Evolutionary conservation across 1,140 invertebrate genomes (phyloP).

Genomic region (Polypedilum pembai): DNA sequence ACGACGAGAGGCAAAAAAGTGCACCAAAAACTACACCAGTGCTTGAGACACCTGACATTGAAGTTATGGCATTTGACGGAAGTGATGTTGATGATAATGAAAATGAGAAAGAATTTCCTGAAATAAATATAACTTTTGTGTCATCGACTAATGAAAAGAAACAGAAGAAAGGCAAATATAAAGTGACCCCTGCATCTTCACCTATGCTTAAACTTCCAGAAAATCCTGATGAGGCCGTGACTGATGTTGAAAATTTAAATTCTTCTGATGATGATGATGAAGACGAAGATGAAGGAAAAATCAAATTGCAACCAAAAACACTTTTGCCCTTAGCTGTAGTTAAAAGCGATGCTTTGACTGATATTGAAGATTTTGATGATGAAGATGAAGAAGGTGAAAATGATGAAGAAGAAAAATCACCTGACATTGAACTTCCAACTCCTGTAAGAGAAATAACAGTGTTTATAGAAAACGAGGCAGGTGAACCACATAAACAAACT

Average conservation of each 20-base stretch:
- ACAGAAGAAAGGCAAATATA: constrained; percentile 21
- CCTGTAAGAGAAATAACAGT: constrained; percentile 45
- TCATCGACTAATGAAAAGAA: constrained; percentile 21
- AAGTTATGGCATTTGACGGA: constrained; percentile 30
- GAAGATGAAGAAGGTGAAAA: constrained; percentile 37
- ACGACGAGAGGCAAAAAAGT: constrained; percentile 32
- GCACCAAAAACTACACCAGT: constrained; percentile 30
- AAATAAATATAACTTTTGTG: constrained; percentile 29
- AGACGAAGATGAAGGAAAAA: constrained; percentile 31
- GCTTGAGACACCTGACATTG: constrained; percentile 23
- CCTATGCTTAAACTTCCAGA: constrained; percentile 30
- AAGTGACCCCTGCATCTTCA: constrained; percentile 34
- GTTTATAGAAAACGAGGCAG: constrained; percentile 44
- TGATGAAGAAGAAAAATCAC: constrained; percentile 30
- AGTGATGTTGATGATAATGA: constrained; percentile 28
- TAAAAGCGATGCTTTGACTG: constrained; percentile 40
- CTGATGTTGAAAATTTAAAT: constrained; percentile 47
- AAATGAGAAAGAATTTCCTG: neutral
- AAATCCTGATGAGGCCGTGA: constrained; percentile 39
- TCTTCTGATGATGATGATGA: constrained; percentile 43
- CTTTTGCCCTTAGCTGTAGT: constrained; percentile 37
- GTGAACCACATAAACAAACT: constrained; percentile 44
- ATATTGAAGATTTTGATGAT: constrained; percentile 43
- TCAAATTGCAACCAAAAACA: constrained; percentile 34
- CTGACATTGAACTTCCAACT: constrained; percentile 41